Evolutionary conservation across 2,888 invertebrate genomes (phyloP), one percentile per base, ranked within the genome.

Genomic region (Mythimna impura): DNA sequence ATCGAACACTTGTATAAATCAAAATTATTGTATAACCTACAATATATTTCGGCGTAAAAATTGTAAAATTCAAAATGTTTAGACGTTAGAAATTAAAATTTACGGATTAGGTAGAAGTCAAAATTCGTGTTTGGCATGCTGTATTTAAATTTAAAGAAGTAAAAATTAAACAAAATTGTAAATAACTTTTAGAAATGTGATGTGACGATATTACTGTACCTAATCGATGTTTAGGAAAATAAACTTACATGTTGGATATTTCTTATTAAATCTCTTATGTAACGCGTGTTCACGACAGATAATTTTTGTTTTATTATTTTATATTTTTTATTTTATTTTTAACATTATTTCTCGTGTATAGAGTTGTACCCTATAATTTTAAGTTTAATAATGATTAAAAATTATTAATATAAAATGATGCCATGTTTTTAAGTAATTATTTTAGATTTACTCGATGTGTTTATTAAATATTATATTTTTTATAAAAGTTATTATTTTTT

Each of bases 381-480:
- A 87, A 81, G 80, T 89, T 84, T 76, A 85, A 78, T 86, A 64
- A 81, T 88, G 87, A 89, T 88, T 84, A 83, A 88, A 88, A 83
- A 82, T 76, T 84, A 81, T 90, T 91, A 91, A 87, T 88, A 90
- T 89, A 90, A 93, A 93, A 90, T 85, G 96, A 96, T 95, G 96
- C 96, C 96, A 96, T 96, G 96, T 95, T 95, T 94, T 92, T 89
- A 88, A 89, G 89, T 93, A 93, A 92, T 93, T 94, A 94, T 91
- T 93, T 93, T 94, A 93, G 91, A 86, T 88, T 91, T 93, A 92
- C 90, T 89, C 88, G 89, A 92, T 94, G 93, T 95, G 94, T 96
- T 96, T 94, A 94, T 92, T 93, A 89, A 94, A 93, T 93, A 92
- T 93, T 94, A 95, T 95, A 94, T 95, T 95, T 95, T 93, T 95